Evolutionary conservation across 2,113 vertebrate species (phyloP).

Genomic region (Zosterops hypoxanthus): DNA sequence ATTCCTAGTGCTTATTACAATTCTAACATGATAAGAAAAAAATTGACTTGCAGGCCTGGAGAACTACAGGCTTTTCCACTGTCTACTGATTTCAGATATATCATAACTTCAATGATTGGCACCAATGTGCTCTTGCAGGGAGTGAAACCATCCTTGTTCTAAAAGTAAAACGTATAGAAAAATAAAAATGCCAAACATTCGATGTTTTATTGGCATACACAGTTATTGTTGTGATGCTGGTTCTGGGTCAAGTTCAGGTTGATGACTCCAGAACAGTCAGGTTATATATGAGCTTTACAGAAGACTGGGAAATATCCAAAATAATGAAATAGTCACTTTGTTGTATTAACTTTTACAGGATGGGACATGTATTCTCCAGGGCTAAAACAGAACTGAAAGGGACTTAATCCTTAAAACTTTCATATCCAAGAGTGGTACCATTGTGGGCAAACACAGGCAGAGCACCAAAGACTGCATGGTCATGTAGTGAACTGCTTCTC

Average conservation of each 20-base stretch:
- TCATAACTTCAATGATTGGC: not conserved
- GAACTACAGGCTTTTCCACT: not conserved
- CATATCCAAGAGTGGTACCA: not conserved
- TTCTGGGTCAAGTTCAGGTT: not conserved
- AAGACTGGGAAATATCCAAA: not conserved
- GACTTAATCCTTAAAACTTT: not conserved
- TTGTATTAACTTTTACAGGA: not conserved
- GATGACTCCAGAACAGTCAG: not conserved
- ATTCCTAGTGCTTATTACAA: not conserved
- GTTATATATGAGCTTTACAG: not conserved
- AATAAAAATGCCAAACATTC: not conserved
- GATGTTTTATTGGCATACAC: not conserved
- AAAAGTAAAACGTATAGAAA: not conserved
- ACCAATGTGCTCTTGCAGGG: not conserved
- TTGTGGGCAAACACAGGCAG: not conserved
- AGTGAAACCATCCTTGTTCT: not conserved
- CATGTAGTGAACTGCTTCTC: not conserved
- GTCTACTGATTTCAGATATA: fast-evolving
- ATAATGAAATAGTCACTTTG: not conserved
- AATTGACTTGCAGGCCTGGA: not conserved
- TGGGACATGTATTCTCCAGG: not conserved
- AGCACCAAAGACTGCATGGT: not conserved
- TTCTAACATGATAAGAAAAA: not conserved
- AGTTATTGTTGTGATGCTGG: not conserved
- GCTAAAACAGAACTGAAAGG: not conserved